phyloP scores from a whole-genome alignment of 2,113 vertebrate genomes.

The Scolopax mira region DNA sequence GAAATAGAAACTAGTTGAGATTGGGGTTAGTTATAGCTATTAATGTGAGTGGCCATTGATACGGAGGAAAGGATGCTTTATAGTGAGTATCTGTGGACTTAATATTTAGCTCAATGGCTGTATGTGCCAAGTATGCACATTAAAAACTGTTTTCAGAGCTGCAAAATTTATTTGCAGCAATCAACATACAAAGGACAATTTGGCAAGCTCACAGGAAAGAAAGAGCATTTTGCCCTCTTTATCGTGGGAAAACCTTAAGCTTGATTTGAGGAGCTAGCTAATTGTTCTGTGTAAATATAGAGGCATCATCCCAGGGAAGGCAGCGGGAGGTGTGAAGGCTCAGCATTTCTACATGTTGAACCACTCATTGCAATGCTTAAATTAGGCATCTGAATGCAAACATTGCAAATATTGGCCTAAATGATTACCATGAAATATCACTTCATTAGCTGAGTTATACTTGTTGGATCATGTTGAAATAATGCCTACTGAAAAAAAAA shows the following conservation, averaged over 20 bases:
- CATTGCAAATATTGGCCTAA: conserved; percentile 51
- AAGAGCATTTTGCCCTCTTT: background rate
- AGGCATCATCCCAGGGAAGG: background rate
- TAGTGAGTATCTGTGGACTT: background rate
- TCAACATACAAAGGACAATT: background rate
- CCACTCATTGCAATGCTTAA: background rate
- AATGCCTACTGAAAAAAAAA: background rate
- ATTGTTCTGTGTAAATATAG: conserved; percentile 12
- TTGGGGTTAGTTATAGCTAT: background rate
- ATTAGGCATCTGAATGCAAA: conserved; percentile 24
- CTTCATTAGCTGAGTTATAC: conserved; percentile 4
- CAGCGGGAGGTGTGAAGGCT: background rate
- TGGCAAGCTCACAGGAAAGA: background rate
- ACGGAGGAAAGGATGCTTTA: background rate
- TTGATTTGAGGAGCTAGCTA: conserved; percentile 17
- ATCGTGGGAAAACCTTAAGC: background rate
- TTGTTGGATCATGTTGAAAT: background rate
- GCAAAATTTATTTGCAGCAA: conserved; percentile 3
- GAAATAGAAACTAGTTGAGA: background rate
- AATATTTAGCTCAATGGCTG: background rate
- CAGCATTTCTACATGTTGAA: conserved; percentile 9
- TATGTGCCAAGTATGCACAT: background rate
- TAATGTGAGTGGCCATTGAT: background rate
- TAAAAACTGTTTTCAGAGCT: background rate
- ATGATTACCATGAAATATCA: conserved; percentile 6